Evolutionary conservation across 2,797 vertebrate species (phyloP).

Genomic region (Eulemur albifrons): DNA sequence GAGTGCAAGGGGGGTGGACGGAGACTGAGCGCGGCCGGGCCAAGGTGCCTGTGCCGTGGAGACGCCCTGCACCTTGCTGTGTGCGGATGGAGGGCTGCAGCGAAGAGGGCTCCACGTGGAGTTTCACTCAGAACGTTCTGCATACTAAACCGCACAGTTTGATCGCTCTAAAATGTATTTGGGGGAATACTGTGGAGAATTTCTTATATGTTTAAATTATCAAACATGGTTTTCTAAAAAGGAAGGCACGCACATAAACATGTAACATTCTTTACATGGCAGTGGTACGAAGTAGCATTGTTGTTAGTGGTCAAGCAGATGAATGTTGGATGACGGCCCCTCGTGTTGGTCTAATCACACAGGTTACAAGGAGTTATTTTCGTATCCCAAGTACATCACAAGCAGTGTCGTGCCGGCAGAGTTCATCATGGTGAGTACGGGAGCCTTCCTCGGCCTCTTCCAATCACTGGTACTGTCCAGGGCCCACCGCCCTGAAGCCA

Average conservation of each 20-base stretch:
- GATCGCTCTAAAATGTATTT: neutral
- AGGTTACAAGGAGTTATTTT: conserved; percentile 88
- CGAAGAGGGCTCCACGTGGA: neutral
- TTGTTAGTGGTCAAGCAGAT: neutral
- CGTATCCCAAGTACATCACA: conserved; percentile 74
- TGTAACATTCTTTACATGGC: neutral
- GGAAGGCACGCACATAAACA: neutral
- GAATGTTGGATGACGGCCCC: neutral
- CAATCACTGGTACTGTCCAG: accelerated
- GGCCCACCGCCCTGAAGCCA: neutral
- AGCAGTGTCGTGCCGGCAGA: conserved; percentile 64
- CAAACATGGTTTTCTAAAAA: neutral
- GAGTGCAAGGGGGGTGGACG: neutral
- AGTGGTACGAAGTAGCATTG: neutral
- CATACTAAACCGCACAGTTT: neutral
- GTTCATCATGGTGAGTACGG: conserved; percentile 86
- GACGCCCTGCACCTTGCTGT: neutral
- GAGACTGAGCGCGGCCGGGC: neutral
- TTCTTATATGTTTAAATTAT: neutral
- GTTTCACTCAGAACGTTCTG: neutral
- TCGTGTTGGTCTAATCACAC: conserved; percentile 36
- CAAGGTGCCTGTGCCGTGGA: accelerated
- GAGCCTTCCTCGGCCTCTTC: neutral
- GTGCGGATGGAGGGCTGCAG: neutral
- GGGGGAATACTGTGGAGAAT: neutral